phyloP scores from a whole-genome alignment of 2,888 invertebrate genomes.

The Linhomoeus sp. region DNA sequence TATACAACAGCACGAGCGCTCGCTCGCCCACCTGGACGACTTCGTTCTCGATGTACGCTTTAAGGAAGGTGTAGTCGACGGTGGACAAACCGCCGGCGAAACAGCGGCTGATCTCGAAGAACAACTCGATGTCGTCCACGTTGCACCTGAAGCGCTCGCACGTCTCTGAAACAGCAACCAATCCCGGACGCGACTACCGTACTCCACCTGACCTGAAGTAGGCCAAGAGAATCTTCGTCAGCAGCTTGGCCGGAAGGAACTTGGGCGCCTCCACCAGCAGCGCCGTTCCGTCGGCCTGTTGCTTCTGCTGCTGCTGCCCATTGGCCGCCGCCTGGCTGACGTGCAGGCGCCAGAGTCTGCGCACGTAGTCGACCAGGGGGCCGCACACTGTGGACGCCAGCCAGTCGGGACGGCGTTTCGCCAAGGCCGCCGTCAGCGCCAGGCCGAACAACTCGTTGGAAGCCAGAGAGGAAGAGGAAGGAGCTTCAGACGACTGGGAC shows the following conservation, averaged over 20 bases:
- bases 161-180: no score
- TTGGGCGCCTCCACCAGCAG: slow-evolving; percentile 5
- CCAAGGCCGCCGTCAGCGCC: slow-evolving; percentile 54
- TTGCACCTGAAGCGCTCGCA: slow-evolving; percentile 47
- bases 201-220: slow-evolving; percentile 1
- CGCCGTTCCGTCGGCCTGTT: no score
- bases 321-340: no score
- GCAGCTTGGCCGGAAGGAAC: slow-evolving; percentile 5
- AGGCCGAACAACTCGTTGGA: slow-evolving; percentile 43
- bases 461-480: no score
- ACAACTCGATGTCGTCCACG: slow-evolving; percentile 64
- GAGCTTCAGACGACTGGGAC: no score
- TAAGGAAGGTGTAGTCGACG: slow-evolving; percentile 59
- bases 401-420: slow-evolving; percentile 71
- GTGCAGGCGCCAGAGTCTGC: slow-evolving; percentile 31
- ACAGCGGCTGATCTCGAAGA: slow-evolving; percentile 73
- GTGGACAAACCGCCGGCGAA: slow-evolving; percentile 47
- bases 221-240: slow-evolving; percentile 5
- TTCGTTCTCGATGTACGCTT: slow-evolving; percentile 32
- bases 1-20: no score
- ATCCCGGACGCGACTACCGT: no score
- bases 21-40: slow-evolving; percentile 28
- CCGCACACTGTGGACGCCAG: slow-evolving; percentile 45
- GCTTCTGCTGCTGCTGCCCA: no score
- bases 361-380: slow-evolving; percentile 54